Percentiles rank a stretch among this genome's conserved stretches.
Conservation (phyloP, 1,140 invertebrate genomes). For the Anastrepha obliqua region DNA sequence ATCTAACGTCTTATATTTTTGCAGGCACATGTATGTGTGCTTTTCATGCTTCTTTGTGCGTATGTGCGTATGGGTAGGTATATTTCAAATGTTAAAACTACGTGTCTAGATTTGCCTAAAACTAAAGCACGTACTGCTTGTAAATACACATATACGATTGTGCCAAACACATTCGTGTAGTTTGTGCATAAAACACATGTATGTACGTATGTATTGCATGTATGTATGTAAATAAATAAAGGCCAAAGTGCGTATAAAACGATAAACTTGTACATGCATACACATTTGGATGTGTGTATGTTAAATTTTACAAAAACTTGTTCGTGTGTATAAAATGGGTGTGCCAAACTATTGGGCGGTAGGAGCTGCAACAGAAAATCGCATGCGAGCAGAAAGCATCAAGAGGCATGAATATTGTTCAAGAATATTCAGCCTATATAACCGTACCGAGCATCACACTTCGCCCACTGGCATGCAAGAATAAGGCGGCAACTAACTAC, state of each 20-base stretch:
- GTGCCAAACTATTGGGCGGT: conserved; percentile 5
- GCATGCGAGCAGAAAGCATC: conserved; percentile 47
- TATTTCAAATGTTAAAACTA: conserved; percentile 25
- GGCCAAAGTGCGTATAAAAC: conserved; percentile 40
- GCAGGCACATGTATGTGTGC: conserved; percentile 25
- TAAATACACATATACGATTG: not conserved
- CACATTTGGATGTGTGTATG: not conserved
- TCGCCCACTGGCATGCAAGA: not conserved
- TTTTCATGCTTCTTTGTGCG: not conserved
- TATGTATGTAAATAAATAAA: conserved; percentile 22
- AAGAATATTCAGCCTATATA: conserved; percentile 19
- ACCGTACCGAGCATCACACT: not conserved
- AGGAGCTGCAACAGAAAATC: conserved; percentile 29
- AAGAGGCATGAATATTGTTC: conserved; percentile 35
- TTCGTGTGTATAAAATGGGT: conserved; percentile 19
- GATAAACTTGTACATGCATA: not conserved
- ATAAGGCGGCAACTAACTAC: not conserved
- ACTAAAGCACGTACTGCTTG: conserved; percentile 2
- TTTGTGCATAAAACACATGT: not conserved
- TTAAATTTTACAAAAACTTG: not conserved
- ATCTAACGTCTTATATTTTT: conserved; percentile 50
- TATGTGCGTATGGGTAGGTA: not conserved
- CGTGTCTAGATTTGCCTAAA: conserved; percentile 45
- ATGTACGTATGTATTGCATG: not conserved
- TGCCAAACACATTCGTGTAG: not conserved